Conservation (phyloP, 2,113 vertebrate genomes). For the Phalacrocorax pelagicus region DNA sequence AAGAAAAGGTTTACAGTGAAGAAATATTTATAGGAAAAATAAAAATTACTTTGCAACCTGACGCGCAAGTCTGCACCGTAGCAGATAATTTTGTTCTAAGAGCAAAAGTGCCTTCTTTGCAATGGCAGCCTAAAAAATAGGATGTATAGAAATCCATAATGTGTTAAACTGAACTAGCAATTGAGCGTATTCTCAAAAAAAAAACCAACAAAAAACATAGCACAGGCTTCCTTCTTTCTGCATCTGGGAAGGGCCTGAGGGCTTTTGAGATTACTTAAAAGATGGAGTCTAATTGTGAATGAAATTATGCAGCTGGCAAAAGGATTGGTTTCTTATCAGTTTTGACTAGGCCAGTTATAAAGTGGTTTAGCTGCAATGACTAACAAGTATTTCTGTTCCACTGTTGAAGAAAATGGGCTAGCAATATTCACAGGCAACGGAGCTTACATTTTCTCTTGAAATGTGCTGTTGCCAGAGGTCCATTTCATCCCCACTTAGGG, state of each 20-base stretch:
- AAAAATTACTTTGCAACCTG: neutral
- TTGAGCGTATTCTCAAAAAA: neutral
- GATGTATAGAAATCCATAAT: neutral
- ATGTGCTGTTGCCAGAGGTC: neutral
- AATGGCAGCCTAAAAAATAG: neutral
- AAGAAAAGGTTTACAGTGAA: neutral
- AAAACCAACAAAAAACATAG: neutral
- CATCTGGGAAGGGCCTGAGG: neutral
- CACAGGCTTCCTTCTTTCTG: neutral
- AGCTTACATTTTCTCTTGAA: neutral
- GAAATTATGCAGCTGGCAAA: constrained; percentile 19
- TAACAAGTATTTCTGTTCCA: neutral
- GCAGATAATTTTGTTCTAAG: neutral
- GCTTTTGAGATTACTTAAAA: neutral
- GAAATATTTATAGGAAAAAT: neutral
- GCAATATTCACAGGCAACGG: neutral
- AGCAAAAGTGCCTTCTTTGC: neutral
- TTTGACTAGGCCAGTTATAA: neutral
- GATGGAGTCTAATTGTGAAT: neutral
- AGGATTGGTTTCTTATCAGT: neutral
- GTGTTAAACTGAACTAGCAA: neutral
- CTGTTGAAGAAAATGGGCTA: neutral
- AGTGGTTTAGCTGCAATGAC: neutral
- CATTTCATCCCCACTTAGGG: neutral
- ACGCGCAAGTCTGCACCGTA: neutral